Evolutionary conservation across 2,888 invertebrate species (phyloP).

Genomic region (Camptogramma bilineatum): DNA sequence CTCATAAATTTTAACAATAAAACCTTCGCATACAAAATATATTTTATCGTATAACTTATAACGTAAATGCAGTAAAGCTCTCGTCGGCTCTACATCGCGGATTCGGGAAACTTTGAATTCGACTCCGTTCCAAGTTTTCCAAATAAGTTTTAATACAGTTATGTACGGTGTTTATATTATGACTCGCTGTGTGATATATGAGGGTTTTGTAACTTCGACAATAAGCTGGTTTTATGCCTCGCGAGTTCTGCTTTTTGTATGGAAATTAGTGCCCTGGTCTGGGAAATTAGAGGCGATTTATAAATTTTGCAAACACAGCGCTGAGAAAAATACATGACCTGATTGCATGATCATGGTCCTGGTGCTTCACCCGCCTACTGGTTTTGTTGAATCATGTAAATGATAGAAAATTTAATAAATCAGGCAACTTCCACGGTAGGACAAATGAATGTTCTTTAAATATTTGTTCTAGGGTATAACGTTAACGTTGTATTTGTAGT

Average conservation of each 20-base stretch:
- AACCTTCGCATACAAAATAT: slow-evolving; percentile 20
- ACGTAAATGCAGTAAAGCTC: slow-evolving; percentile 37
- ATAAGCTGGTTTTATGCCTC: slow-evolving; percentile 30
- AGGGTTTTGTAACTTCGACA: slow-evolving; percentile 34
- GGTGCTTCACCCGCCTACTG: too few relatives aligned
- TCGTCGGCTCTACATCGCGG: slow-evolving; percentile 31
- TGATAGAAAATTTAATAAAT: too few relatives aligned
- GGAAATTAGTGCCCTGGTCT: slow-evolving; percentile 21
- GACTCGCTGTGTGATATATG: slow-evolving; percentile 35
- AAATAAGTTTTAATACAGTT: slow-evolving; percentile 49
- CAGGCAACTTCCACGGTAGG: too few relatives aligned
- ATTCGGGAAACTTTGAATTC: slow-evolving; percentile 31
- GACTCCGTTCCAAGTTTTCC: slow-evolving; percentile 34
- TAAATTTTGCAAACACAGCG: neutral
- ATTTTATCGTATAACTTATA: slow-evolving; percentile 34
- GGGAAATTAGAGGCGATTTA: slow-evolving; percentile 7
- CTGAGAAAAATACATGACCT: too few relatives aligned
- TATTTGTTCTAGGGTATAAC: too few relatives aligned
- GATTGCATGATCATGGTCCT: too few relatives aligned
- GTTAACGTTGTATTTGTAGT: too few relatives aligned
- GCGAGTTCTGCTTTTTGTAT: slow-evolving; percentile 22
- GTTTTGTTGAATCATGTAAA: too few relatives aligned
- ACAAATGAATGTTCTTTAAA: too few relatives aligned
- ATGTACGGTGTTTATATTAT: slow-evolving; percentile 40
- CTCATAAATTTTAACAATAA: slow-evolving; percentile 15